A percentile compares a stretch with the other conserved stretches of the same genome.
These are phyloP conservation scores for Tenthredo amoena DNA, from an alignment of 2,888 invertebrate genomes.

Conservation along the genomic window DNA sequence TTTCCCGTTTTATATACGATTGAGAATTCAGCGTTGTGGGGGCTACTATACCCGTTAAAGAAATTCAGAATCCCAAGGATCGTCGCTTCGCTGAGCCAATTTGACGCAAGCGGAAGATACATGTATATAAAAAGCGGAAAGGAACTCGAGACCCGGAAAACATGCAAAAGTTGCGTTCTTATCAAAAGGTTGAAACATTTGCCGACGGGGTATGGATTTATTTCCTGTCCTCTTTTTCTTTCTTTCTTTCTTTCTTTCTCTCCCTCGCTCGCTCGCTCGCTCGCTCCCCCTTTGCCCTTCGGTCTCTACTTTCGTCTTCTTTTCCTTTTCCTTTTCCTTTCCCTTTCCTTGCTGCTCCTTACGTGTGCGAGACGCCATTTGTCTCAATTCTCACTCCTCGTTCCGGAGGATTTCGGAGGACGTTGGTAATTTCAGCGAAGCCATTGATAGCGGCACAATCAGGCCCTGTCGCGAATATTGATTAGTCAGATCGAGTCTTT, in stretches of 20 bases:
- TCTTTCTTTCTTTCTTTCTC: slow-evolving; percentile 51
- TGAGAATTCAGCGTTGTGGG: not conserved
- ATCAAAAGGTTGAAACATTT: slow-evolving; percentile 51
- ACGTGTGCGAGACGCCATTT: slow-evolving; percentile 50
- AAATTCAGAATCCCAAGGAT: slow-evolving; percentile 27
- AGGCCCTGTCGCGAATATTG: slow-evolving; percentile 53
- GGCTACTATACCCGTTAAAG: slow-evolving; percentile 12
- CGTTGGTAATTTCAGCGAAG: slow-evolving; percentile 54
- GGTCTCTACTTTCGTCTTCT: not conserved
- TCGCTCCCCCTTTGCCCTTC: slow-evolving; percentile 36
- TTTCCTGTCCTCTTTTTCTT: slow-evolving; percentile 44
- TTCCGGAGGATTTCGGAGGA: slow-evolving; percentile 51
- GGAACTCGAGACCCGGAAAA: slow-evolving; percentile 44
- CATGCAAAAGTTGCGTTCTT: slow-evolving; percentile 54
- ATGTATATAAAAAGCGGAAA: slow-evolving; percentile 11
- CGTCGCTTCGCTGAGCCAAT: slow-evolving; percentile 33
- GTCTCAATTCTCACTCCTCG: slow-evolving; percentile 54
- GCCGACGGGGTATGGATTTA: slow-evolving; percentile 49
- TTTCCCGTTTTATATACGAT: not conserved
- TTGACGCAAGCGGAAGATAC: slow-evolving; percentile 19
- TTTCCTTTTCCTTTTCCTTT: slow-evolving; percentile 19
- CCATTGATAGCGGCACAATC: slow-evolving; percentile 55
- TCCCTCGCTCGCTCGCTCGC: slow-evolving; percentile 46
- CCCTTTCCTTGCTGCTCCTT: slow-evolving; percentile 46
- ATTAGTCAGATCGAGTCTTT: slow-evolving; percentile 46